Base-by-base conservation (phyloP, 2,113 vertebrate genomes). In the Scophthalmus maximus region DNA sequence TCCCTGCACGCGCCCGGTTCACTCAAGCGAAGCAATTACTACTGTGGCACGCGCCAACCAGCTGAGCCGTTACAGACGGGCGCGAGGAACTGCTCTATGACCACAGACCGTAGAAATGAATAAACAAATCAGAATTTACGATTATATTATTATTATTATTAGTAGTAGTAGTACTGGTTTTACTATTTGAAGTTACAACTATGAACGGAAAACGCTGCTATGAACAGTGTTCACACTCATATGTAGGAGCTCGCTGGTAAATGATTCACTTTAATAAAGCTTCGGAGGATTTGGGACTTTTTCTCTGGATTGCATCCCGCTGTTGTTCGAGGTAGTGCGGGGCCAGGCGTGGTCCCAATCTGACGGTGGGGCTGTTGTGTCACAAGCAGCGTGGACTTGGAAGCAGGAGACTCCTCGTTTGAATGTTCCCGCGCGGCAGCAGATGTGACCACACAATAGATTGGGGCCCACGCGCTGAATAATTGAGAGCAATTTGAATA, bases 401-500 rank as follows among this genome's bases (percentile, higher is more conserved):
- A n/a, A 63, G 65, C 38, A 46, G 29, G 42, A 17, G 14, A 38
- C 29, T 80, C 63, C 46, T 76, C 12, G 56, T 91, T 90, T 85
- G 75, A 92, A 88, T 85, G 63, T 85, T 85, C 87, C 83, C 89
- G 89, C 82, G 62, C 79, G 53, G 84, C 86, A 90, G 81, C 94
- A 94, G 93, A 91, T 93, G 94, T 68, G 75, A 17, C 20, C 47
- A 38, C 1, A 93, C 90, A 93, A 92, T 80, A 68, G 86, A 84
- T n/a, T 26, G 66, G 71, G 76, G 67, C 59, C 82, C 84, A 79
- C 52, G 77, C 87, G 59, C 68, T 86, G 74, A 85, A 87, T 91
- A 88, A 93, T 86, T 67, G 79, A 84, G 79, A 47, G 32, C 69
- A 76, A 94, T 94, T 94, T 94, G 92, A 94, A 94, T 94, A 94